These are phyloP conservation scores for Platysteira castanea DNA, from an alignment of 2,113 vertebrate species.

Conservation along the genomic window DNA sequence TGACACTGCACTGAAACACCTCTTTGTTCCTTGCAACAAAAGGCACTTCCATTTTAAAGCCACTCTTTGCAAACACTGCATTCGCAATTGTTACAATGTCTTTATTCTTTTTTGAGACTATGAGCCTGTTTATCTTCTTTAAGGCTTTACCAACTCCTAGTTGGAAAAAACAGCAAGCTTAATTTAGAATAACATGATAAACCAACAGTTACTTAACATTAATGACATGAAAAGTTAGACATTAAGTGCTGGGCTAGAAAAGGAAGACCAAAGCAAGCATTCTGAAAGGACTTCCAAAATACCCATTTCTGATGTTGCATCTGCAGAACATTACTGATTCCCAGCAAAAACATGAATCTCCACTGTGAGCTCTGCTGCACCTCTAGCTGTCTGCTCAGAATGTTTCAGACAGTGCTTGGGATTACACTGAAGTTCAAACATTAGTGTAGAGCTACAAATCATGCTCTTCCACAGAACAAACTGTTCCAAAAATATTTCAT, in stretches of 20 bases:
- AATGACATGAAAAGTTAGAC: not conserved
- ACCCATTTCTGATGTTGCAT: not conserved
- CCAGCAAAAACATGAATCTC: not conserved
- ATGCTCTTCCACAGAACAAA: accelerated
- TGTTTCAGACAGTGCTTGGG: not conserved
- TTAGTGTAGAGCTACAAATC: not conserved
- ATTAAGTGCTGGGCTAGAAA: not conserved
- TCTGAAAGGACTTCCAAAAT: not conserved
- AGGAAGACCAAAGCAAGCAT: not conserved
- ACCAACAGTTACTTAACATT: not conserved
- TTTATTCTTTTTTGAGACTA: slow-evolving; percentile 88
- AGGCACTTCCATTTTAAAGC: slow-evolving; percentile 79
- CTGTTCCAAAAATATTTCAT: not conserved
- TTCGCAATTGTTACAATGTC: slow-evolving; percentile 88
- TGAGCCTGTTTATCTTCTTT: slow-evolving; percentile 88
- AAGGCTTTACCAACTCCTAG: slow-evolving; percentile 89
- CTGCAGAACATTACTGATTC: not conserved
- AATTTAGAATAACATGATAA: slow-evolving; percentile 17
- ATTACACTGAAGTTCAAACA: not conserved
- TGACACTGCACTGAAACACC: slow-evolving; percentile 85
- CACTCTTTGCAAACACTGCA: slow-evolving; percentile 82
- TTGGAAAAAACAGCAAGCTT: slow-evolving; percentile 14
- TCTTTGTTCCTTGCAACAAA: slow-evolving; percentile 86
- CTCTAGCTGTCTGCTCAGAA: not conserved
- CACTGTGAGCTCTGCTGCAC: not conserved